Conservation (phyloP, 30 jellyfish, hydroid and myxozoan species). For the Hydra vulgaris region DNA sequence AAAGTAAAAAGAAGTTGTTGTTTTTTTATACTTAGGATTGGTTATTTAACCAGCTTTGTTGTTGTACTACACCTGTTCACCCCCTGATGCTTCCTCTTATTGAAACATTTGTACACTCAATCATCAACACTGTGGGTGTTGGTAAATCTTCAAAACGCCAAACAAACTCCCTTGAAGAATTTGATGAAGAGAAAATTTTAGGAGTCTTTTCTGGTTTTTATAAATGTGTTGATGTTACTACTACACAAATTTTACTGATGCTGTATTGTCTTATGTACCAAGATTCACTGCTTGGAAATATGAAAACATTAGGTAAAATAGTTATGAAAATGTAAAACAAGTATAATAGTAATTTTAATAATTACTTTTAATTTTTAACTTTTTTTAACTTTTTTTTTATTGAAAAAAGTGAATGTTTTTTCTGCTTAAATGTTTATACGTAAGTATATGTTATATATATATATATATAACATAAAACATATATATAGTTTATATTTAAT, state of each 20-base stretch:
- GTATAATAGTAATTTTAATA: too few relatives aligned
- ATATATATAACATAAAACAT: too few relatives aligned
- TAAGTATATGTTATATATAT: too few relatives aligned
- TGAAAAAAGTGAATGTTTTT: too few relatives aligned
- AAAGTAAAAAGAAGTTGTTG: too few relatives aligned
- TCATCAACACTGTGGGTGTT: slow-evolving; percentile 58
- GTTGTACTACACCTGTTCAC: slow-evolving; percentile 74
- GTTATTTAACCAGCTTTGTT: slow-evolving; percentile 75
- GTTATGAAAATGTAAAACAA: background rate
- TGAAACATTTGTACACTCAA: slow-evolving; percentile 79
- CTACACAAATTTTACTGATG: slow-evolving; percentile 69
- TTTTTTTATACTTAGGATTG: slow-evolving; percentile 43
- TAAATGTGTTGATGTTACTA: slow-evolving; percentile 32
- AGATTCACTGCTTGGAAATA: slow-evolving; percentile 48
- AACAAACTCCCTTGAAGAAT: slow-evolving; percentile 56
- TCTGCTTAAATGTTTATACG: too few relatives aligned
- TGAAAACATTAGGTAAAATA: slow-evolving; percentile 51
- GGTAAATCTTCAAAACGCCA: slow-evolving; percentile 66
- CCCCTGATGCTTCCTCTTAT: slow-evolving; percentile 73
- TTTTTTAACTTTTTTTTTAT: too few relatives aligned
- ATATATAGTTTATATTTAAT: too few relatives aligned
- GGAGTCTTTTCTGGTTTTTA: slow-evolving; percentile 28
- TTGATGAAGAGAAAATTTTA: slow-evolving; percentile 54
- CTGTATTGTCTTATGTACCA: slow-evolving; percentile 62
- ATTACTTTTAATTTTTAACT: too few relatives aligned